Evolutionary conservation across 1,140 invertebrate genomes (phyloP).

Genomic region (Galleria mellonella): DNA sequence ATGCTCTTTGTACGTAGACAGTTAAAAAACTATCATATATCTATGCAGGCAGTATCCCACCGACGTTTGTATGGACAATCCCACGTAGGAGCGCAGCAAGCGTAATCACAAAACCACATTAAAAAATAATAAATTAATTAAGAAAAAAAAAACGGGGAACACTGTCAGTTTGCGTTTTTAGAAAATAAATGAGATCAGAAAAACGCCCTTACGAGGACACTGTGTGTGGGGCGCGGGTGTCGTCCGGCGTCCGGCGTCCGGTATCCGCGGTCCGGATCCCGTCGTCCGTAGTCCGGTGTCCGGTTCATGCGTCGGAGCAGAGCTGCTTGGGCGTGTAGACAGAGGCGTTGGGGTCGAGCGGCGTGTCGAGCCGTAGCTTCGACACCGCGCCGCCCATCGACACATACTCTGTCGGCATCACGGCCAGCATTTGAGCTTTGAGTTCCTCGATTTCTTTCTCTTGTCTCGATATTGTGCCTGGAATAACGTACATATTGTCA

Average conservation of each 20-base stretch:
- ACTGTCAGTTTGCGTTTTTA: background rate
- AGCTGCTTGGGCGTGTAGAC: constrained; percentile 90
- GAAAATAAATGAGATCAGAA: constrained; percentile 49
- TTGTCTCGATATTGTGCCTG: constrained; percentile 85
- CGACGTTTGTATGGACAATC: constrained; percentile 46
- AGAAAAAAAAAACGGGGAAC: constrained; percentile 7
- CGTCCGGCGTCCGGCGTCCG: no score
- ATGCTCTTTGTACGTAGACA: constrained; percentile 38
- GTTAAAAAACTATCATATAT: constrained; percentile 43
- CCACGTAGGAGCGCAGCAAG: background rate
- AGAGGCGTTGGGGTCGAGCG: constrained; percentile 92
- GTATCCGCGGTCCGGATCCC: no score
- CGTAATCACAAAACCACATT: constrained; percentile 15
- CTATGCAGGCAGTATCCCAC: constrained; percentile 10
- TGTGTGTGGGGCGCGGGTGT: background rate
- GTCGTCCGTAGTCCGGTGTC: background rate
- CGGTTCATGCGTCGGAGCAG: constrained; percentile 42
- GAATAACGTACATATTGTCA: no score
- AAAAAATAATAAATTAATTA: constrained; percentile 26
- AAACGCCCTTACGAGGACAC: constrained; percentile 44
- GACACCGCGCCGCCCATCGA: constrained; percentile 69
- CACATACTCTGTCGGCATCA: constrained; percentile 85
- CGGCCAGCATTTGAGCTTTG: constrained; percentile 93
- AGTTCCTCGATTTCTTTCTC: constrained; percentile 94
- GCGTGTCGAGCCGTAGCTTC: constrained; percentile 75